Evolutionary conservation across 2,797 vertebrate genomes (phyloP), one percentile per base, ranked within the genome.

Genomic region (Falco rusticolus): DNA sequence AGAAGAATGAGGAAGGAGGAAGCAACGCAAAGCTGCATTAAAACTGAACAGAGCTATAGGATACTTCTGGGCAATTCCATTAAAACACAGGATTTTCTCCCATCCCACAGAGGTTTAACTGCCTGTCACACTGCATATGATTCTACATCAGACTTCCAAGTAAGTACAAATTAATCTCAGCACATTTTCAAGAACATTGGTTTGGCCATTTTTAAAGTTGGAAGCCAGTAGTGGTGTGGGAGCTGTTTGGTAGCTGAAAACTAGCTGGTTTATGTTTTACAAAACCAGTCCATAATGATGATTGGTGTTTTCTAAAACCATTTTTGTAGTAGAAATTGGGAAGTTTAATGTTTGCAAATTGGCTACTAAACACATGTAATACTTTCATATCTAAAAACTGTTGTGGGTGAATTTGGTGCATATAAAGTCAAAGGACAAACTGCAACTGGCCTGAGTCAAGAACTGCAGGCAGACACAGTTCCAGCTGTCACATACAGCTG

Each of bases 21-120:
- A 90, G 56, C 53, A 60, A 43, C 24, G n/a, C 56, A 93, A 91
- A 92, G 64, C 54, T 89, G 19, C 24, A 65, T 75, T 85, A 91
- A 83, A 92, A 89, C 11, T 18, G 84, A 65, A 61, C 6, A 71
- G 29, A 80, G 45, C 29, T 80, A 33, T 31, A 81, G 25, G 47
- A 88, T 79, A 68, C 25, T 91, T 93, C 15, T 0, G 0, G 86
- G 61, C 21, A 89, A 61, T 83, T 91, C 84, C 71, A 74, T 77
- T 94, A 92, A 92, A 94, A 85, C 7, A 48, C 37, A 45, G 56
- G 60, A 87, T 93, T 92, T 87, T 91, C 45, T 93, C 60, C 41
- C 71, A 70, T 70, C 68, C 59, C 72, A 76, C 50, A 93, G 87
- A 94, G 41, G 53, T 82, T 93, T 88, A 93, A 76, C 74, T 82